Percentiles rank a stretch among this genome's conserved stretches.
phyloP scores from a whole-genome alignment of 2,888 invertebrate species.

The Hoplodrina blanda region DNA sequence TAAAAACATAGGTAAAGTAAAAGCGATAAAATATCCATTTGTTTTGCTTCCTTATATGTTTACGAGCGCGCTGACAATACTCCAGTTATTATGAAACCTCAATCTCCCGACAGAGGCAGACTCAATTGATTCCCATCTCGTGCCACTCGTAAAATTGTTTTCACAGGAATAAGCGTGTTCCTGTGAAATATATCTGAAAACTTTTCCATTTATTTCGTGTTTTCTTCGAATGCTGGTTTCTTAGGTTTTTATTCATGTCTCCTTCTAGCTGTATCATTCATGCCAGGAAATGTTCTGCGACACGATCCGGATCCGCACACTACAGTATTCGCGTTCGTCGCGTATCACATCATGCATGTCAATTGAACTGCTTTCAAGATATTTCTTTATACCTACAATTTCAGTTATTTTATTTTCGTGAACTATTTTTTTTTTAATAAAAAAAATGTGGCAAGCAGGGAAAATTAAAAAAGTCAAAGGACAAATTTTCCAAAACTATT shows the following conservation, averaged over 20 bases:
- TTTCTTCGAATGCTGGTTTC: slow-evolving; percentile 3
- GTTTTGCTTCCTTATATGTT: neutral
- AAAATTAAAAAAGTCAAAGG: too few species aligned
- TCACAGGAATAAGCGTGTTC: slow-evolving; percentile 8
- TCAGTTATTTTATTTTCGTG: neutral
- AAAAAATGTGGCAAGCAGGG: too few species aligned
- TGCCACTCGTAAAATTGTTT: slow-evolving; percentile 31
- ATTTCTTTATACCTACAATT: neutral
- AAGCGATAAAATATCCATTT: neutral
- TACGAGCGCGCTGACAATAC: neutral
- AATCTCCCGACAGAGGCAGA: neutral
- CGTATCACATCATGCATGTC: slow-evolving; percentile 1
- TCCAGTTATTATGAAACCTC: slow-evolving; percentile 15
- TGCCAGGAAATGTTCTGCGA: slow-evolving; percentile 21
- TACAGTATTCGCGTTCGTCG: slow-evolving; percentile 12
- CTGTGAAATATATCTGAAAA: slow-evolving; percentile 15
- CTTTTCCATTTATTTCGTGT: slow-evolving; percentile 29
- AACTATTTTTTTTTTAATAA: too few species aligned
- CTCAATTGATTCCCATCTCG: slow-evolving; percentile 22
- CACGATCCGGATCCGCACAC: neutral
- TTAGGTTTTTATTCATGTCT: slow-evolving; percentile 15
- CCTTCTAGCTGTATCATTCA: slow-evolving; percentile 7
- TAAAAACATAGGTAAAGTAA: neutral
- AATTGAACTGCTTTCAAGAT: slow-evolving; percentile 9
- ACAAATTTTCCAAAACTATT: too few species aligned